Percentiles rank a stretch among this genome's conserved stretches.
Conservation (phyloP, 2,113 vertebrate species). For the Crotalus tigris region DNA sequence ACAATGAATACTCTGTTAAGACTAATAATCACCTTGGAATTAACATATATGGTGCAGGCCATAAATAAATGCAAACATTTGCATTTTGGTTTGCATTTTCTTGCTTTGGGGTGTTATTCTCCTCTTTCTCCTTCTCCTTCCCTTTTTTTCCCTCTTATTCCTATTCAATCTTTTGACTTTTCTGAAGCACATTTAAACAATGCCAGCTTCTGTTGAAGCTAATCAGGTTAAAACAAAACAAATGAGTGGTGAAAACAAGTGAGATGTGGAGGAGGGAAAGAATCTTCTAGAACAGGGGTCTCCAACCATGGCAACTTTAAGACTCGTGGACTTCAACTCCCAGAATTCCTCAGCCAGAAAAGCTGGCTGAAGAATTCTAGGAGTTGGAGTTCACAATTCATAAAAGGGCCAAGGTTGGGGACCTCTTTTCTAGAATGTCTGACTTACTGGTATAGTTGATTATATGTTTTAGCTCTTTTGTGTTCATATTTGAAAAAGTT, state of each 20-base stretch:
- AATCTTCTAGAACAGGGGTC: not conserved
- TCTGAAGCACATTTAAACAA: not conserved
- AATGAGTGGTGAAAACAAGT: not conserved
- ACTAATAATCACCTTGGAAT: slow-evolving; percentile 1
- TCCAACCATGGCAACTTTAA: too few species aligned
- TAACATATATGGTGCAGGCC: not conserved
- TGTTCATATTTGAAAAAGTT: not conserved
- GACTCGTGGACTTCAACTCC: too few species aligned
- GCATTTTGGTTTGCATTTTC: not conserved
- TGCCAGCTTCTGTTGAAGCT: not conserved
- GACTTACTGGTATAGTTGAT: not conserved
- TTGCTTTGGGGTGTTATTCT: not conserved
- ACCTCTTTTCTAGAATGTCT: too few species aligned
- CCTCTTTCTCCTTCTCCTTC: not conserved
- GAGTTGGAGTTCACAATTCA: too few species aligned
- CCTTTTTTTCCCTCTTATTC: not conserved
- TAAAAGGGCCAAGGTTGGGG: too few species aligned
- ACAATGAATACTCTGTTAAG: not conserved
- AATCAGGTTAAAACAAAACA: not conserved
- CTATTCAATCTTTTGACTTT: not conserved
- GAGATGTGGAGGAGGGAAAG: not conserved
- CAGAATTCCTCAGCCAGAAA: too few species aligned
- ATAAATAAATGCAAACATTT: not conserved
- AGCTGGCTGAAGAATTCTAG: too few species aligned
- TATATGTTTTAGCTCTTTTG: not conserved